A percentile compares a stretch with the other conserved stretches of the same genome.
Evolutionary conservation across 2,888 invertebrate genomes (phyloP).

Genomic region (Tribolium freemani): DNA sequence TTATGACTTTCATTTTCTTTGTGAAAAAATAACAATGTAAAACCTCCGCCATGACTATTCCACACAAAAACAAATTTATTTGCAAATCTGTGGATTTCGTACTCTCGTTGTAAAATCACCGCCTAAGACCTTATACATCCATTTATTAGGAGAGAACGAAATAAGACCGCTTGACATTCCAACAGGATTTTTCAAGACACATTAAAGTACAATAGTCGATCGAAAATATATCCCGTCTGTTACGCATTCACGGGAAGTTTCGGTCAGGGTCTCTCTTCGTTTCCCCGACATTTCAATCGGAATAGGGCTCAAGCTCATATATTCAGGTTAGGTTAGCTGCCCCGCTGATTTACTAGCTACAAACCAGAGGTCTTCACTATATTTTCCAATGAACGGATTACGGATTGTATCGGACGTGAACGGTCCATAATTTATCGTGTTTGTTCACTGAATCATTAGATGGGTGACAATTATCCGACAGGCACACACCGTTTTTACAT

Average conservation of each 20-base stretch:
- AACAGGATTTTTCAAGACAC: slow-evolving; percentile 24
- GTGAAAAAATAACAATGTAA: too few relatives aligned
- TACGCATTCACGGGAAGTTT: slow-evolving; percentile 35
- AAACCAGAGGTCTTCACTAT: slow-evolving; percentile 60
- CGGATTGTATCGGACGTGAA: slow-evolving; percentile 56
- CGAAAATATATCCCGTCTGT: slow-evolving; percentile 9
- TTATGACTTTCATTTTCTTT: background rate
- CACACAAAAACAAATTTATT: background rate
- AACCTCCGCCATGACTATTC: too few relatives aligned
- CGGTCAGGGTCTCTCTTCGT: slow-evolving; percentile 33
- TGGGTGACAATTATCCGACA: slow-evolving; percentile 36
- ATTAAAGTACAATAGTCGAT: slow-evolving; percentile 35
- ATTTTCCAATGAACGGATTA: slow-evolving; percentile 59
- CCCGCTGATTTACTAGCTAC: slow-evolving; percentile 58
- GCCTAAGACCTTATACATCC: slow-evolving; percentile 2
- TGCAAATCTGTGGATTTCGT: background rate
- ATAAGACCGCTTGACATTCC: slow-evolving; percentile 23
- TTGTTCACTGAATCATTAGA: slow-evolving; percentile 37
- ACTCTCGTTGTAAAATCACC: background rate
- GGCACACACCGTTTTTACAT: slow-evolving; percentile 6
- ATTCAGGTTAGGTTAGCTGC: slow-evolving; percentile 58
- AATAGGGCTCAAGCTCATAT: slow-evolving; percentile 54
- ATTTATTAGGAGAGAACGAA: slow-evolving; percentile 21
- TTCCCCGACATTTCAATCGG: slow-evolving; percentile 44
- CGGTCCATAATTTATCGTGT: slow-evolving; percentile 49